Percentiles rank a stretch among this genome's conserved stretches.
Conservation (phyloP, 2,113 vertebrate genomes). For the Tachuris rubrigastra region DNA sequence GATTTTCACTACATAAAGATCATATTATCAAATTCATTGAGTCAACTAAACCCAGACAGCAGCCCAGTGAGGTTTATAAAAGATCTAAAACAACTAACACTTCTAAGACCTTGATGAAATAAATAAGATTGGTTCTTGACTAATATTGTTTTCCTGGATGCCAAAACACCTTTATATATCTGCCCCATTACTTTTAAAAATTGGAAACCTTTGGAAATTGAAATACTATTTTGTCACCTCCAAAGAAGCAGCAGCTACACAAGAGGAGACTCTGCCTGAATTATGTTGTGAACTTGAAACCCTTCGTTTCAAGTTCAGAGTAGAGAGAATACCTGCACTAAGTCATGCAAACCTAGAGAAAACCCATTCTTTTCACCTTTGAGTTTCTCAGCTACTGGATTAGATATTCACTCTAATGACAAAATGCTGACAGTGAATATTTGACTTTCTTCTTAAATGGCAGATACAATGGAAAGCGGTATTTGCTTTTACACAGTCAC, state of each 20-base stretch:
- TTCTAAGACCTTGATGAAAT: not conserved
- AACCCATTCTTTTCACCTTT: not conserved
- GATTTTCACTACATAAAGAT: not conserved
- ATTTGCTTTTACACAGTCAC: not conserved
- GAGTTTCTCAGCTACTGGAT: not conserved
- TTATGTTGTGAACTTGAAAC: too few relatives aligned
- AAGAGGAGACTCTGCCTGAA: not conserved
- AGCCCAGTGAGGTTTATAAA: not conserved
- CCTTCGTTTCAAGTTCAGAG: not conserved
- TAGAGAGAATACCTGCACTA: not conserved
- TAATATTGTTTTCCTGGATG: not conserved
- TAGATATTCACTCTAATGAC: not conserved
- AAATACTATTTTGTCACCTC: not conserved
- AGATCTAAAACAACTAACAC: not conserved
- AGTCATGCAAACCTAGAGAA: not conserved
- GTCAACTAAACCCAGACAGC: not conserved
- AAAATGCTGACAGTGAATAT: not conserved
- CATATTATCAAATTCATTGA: not conserved
- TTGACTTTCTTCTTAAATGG: not conserved
- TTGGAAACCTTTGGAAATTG: not conserved
- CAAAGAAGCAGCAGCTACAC: not conserved
- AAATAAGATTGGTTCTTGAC: not conserved
- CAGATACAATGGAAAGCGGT: not conserved
- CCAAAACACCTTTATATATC: not conserved
- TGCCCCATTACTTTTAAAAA: not conserved